A percentile compares a stretch with the other conserved stretches of the same genome.
Evolutionary conservation across 2,888 invertebrate species (phyloP).

Genomic region (Microdon myrmicae): DNA sequence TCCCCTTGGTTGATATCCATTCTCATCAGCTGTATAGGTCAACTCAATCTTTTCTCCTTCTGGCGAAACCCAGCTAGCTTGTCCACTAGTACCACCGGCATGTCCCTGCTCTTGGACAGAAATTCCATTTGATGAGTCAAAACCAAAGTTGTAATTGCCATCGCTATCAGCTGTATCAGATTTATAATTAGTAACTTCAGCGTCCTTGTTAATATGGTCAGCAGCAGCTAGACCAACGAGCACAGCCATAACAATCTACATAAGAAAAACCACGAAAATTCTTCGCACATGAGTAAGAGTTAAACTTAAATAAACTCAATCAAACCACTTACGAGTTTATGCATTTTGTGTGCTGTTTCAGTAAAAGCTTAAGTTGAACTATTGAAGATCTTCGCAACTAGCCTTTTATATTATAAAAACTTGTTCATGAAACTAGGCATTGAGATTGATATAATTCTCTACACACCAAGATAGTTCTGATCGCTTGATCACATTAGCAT

Average conservation of each 20-base stretch:
- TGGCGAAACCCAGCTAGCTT: constrained; percentile 69
- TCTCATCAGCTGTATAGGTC: constrained; percentile 70
- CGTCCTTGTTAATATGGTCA: constrained; percentile 63
- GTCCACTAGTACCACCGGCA: constrained; percentile 70
- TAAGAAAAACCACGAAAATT: background rate
- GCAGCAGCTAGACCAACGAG: constrained; percentile 58
- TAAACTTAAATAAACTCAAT: too few species aligned
- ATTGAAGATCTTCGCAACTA: too few species aligned
- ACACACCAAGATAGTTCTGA: too few species aligned
- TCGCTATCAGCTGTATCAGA: constrained; percentile 65
- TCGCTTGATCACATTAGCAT: too few species aligned
- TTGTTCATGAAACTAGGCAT: too few species aligned
- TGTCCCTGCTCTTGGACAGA: constrained; percentile 69
- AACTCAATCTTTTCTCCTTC: constrained; percentile 68
- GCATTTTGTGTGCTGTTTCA: too few species aligned
- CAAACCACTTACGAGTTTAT: constrained; percentile 9
- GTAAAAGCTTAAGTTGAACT: too few species aligned
- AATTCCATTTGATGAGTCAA: constrained; percentile 73
- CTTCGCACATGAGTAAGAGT: too few species aligned
- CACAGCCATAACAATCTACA: constrained; percentile 47
- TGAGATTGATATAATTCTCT: too few species aligned
- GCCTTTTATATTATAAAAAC: too few species aligned
- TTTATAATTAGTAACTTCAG: constrained; percentile 65
- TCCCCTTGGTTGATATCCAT: constrained; percentile 70
- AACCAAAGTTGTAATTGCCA: constrained; percentile 66